phyloP scores from a whole-genome alignment of 2,113 vertebrate species.

The Petaurus breviceps region DNA sequence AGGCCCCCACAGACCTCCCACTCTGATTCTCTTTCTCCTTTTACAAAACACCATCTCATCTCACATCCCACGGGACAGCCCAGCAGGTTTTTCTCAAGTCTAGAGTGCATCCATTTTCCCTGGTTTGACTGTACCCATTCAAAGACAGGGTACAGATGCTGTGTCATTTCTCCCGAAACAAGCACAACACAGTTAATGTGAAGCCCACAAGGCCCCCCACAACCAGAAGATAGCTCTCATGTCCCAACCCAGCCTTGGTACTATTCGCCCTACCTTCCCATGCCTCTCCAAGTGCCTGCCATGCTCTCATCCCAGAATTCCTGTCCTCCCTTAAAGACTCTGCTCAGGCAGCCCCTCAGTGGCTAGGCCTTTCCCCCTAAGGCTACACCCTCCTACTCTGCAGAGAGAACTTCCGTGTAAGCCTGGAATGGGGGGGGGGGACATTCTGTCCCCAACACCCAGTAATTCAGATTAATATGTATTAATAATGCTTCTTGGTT shows the following conservation, averaged over 20 bases:
- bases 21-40: too few relatives aligned
- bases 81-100: background rate
- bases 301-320: background rate
- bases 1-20: too few relatives aligned
- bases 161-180: too few relatives aligned
- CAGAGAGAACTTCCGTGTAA: background rate
- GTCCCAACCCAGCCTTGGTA: background rate
- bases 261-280: too few relatives aligned
- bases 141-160: background rate
- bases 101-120: background rate
- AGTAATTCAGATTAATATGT: background rate
- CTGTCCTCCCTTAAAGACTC: too few relatives aligned
- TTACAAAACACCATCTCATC: too few relatives aligned
- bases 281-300: too few relatives aligned
- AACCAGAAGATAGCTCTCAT: background rate
- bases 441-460: background rate
- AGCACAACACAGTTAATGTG: background rate
- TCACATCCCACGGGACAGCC: too few relatives aligned
- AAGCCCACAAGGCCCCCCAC: too few relatives aligned
- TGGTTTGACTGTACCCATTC: background rate
- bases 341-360: background rate
- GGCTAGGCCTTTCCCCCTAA: background rate
- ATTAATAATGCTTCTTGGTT: background rate
- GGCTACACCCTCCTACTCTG: background rate
- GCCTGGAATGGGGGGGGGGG: fast-evolving